Evolutionary conservation across 1,140 invertebrate species (phyloP).

Genomic region (Tetragnatha versicolor): DNA sequence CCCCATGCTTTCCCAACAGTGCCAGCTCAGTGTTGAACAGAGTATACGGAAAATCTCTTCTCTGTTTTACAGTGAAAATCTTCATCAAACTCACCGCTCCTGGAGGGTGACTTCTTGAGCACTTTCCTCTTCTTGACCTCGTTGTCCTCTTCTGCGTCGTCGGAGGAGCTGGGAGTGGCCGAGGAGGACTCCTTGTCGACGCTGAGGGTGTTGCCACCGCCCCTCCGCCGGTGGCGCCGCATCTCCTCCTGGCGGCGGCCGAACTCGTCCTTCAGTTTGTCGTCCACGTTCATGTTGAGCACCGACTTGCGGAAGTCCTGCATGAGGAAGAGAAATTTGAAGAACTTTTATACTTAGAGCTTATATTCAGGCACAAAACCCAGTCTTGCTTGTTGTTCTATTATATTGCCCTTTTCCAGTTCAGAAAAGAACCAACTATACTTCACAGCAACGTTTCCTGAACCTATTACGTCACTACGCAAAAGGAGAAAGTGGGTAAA

Average conservation of each 20-base stretch:
- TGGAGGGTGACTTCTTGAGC: constrained; percentile 41
- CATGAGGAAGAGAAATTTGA: background rate
- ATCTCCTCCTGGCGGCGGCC: constrained; percentile 44
- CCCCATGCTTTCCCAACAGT: no score
- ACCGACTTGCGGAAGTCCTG: constrained; percentile 78
- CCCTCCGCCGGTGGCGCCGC: constrained; percentile 31
- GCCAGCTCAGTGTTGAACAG: no score
- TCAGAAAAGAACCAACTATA: no score
- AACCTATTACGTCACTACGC: no score
- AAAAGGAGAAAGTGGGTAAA: no score
- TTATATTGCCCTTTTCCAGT: no score
- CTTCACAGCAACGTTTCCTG: no score
- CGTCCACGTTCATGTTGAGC: constrained; percentile 70
- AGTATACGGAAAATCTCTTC: no score
- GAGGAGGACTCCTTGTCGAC: constrained; percentile 11
- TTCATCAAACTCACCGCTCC: constrained; percentile 3
- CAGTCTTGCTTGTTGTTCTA: no score
- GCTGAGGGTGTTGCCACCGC: background rate
- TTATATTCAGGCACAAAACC: no score
- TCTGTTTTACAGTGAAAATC: no score
- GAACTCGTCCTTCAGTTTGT: constrained; percentile 46
- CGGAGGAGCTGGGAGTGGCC: constrained; percentile 6
- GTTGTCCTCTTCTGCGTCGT: constrained; percentile 31
- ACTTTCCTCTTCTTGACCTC: constrained; percentile 30
- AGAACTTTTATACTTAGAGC: no score